phyloP scores from a whole-genome alignment of 2,797 vertebrate species.

The Gymnodraco acuticeps region DNA sequence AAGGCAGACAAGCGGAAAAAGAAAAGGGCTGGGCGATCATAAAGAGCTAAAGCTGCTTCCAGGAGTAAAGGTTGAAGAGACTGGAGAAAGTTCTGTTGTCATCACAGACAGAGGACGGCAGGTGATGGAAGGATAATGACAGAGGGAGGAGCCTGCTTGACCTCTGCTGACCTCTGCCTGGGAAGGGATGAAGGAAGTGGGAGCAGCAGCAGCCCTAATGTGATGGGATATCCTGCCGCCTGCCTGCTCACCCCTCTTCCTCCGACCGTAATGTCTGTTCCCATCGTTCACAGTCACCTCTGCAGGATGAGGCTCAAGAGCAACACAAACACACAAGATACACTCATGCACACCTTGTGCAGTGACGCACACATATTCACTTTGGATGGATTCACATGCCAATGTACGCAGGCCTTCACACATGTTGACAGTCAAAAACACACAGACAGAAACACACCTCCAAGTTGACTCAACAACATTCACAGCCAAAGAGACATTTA shows the following conservation, averaged over 20 bases:
- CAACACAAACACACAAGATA: constrained; percentile 33
- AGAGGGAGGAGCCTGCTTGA: constrained; percentile 73
- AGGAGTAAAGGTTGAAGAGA: constrained; percentile 51
- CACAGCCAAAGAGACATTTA: constrained; percentile 65
- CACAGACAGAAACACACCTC: constrained; percentile 42
- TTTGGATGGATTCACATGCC: constrained; percentile 46
- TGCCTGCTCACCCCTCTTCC: constrained; percentile 78
- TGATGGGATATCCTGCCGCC: constrained; percentile 84
- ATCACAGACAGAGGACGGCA: constrained; percentile 68
- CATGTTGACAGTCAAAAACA: constrained; percentile 60
- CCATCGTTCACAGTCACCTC: constrained; percentile 71
- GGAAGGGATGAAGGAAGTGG: constrained; percentile 80
- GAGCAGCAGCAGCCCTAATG: constrained; percentile 66
- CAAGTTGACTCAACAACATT: constrained; percentile 68
- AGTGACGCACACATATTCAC: constrained; percentile 44
- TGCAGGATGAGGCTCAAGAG: constrained; percentile 52
- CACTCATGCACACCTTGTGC: constrained; percentile 37
- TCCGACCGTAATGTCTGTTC: constrained; percentile 66
- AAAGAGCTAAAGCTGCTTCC: constrained; percentile 57
- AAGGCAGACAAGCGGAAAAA: constrained; percentile 53
- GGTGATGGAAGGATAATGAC: constrained; percentile 83
- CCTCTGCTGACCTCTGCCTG: constrained; percentile 77
- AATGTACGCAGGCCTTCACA: constrained; percentile 51
- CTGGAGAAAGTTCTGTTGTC: constrained; percentile 75
- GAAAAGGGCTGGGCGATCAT: constrained; percentile 48